Percentiles rank a stretch among this genome's conserved stretches.
These are phyloP conservation scores for Edolisoma coerulescens DNA, from an alignment of 2,113 vertebrate genomes.

Conservation along the genomic window DNA sequence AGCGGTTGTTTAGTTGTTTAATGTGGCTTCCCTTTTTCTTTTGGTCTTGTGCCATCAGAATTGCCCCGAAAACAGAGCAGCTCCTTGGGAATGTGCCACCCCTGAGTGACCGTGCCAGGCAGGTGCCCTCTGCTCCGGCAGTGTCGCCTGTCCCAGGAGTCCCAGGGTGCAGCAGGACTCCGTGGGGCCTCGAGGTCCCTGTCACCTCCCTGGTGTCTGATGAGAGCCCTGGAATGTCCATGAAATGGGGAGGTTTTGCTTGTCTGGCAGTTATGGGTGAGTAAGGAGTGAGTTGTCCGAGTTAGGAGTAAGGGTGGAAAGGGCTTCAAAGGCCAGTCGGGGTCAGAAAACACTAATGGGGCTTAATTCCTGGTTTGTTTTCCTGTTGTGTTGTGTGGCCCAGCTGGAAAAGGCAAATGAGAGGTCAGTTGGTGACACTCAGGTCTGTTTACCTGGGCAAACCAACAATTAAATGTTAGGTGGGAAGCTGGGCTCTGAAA, in stretches of 20 bases:
- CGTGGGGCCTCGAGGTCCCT: fast-evolving
- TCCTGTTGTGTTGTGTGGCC: not conserved
- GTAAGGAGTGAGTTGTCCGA: fast-evolving
- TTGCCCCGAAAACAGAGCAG: not conserved
- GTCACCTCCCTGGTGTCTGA: not conserved
- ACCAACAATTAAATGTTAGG: not conserved
- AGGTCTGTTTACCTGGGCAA: not conserved
- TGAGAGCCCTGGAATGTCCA: not conserved
- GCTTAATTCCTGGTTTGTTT: not conserved
- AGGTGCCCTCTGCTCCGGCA: not conserved
- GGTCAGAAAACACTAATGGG: not conserved
- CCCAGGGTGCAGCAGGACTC: not conserved
- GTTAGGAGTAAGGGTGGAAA: not conserved
- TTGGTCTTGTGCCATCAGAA: not conserved
- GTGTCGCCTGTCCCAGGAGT: not conserved
- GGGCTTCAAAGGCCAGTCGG: not conserved
- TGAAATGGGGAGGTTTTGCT: not conserved
- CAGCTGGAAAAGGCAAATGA: not conserved
- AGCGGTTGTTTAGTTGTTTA: not conserved
- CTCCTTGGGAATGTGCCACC: not conserved
- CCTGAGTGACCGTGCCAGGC: fast-evolving
- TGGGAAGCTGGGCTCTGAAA: not conserved
- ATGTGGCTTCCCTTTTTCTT: not conserved
- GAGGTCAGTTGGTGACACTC: not conserved
- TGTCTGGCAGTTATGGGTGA: fast-evolving